phyloP scores from a whole-genome alignment of 2,113 vertebrate genomes.

The Speoplatyrhinus poulsoni region DNA sequence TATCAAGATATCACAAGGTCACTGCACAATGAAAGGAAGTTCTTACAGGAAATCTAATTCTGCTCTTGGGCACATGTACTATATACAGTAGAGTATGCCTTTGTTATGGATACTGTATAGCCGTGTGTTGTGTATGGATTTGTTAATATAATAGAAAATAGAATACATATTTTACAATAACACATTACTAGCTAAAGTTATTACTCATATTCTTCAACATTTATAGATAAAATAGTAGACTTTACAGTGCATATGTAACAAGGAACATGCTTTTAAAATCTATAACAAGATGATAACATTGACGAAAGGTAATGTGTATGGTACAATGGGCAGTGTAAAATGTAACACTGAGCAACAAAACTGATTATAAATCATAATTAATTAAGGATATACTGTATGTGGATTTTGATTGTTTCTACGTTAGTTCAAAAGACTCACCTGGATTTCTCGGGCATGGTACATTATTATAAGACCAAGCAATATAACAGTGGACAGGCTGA shows the following conservation, averaged over 20 bases:
- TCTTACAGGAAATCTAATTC: not conserved
- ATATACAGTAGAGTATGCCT: not conserved
- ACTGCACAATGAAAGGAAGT: not conserved
- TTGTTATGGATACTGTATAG: not conserved
- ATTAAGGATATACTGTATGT: too few species aligned
- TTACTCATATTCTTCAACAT: too few species aligned
- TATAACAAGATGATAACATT: too few species aligned
- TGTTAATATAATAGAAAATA: too few species aligned
- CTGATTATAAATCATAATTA: not conserved
- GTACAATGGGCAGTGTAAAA: not conserved
- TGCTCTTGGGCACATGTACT: not conserved
- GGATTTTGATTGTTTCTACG: not conserved
- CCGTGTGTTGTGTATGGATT: not conserved
- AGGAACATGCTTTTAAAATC: too few species aligned
- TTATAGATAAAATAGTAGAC: too few species aligned
- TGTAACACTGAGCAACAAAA: not conserved
- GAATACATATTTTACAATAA: too few species aligned
- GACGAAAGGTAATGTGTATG: too few species aligned
- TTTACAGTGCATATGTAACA: too few species aligned
- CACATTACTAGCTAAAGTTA: too few species aligned
- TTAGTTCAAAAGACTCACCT: conserved; percentile 77
- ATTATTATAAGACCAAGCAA: conserved; percentile 93
- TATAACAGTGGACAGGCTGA: conserved; percentile 95
- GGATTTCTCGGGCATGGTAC: conserved; percentile 94
- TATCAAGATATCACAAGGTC: not conserved